Evolutionary conservation across 2,888 invertebrate genomes (phyloP).

Genomic region (Autographa pulchrina): DNA sequence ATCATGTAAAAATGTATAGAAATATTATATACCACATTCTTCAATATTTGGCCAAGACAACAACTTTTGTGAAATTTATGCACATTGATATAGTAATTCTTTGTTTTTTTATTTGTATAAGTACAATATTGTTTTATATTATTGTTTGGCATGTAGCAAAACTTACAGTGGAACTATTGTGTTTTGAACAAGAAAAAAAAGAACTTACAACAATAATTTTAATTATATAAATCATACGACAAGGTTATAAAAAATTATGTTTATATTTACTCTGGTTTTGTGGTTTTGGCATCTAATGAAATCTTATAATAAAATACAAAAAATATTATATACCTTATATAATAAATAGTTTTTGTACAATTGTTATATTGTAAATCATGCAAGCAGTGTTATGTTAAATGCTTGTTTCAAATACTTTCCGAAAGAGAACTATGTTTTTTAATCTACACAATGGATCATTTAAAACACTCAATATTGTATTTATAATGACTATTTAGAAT

Average conservation of each 20-base stretch:
- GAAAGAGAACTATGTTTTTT: slow-evolving; percentile 16
- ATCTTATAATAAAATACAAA: slow-evolving; percentile 21
- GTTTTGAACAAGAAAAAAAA: slow-evolving; percentile 30
- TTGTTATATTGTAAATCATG: slow-evolving; percentile 27
- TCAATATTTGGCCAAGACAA: slow-evolving; percentile 57
- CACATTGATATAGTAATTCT: slow-evolving; percentile 57
- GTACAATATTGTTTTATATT: slow-evolving; percentile 48
- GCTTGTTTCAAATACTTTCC: slow-evolving; percentile 37
- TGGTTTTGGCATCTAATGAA: slow-evolving; percentile 34
- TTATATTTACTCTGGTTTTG: slow-evolving; percentile 18
- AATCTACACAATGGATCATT: slow-evolving; percentile 25
- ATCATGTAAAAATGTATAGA: slow-evolving; percentile 86
- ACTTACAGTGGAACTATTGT: slow-evolving; percentile 14
- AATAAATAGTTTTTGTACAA: slow-evolving; percentile 23
- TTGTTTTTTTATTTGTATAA: slow-evolving; percentile 32
- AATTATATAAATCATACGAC: slow-evolving; percentile 22
- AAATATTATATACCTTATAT: slow-evolving; percentile 5
- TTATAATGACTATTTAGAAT: slow-evolving; percentile 1
- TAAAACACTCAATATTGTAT: slow-evolving; percentile 16
- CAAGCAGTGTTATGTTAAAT: slow-evolving; percentile 17
- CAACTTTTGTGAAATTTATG: slow-evolving; percentile 46
- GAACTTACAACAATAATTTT: slow-evolving; percentile 4
- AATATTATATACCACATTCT: slow-evolving; percentile 62
- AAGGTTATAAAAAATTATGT: slow-evolving; percentile 26
- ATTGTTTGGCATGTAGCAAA: slow-evolving; percentile 14